phyloP scores from a whole-genome alignment of 2,797 vertebrate species.

The Melanotaenia parkinsoni region DNA sequence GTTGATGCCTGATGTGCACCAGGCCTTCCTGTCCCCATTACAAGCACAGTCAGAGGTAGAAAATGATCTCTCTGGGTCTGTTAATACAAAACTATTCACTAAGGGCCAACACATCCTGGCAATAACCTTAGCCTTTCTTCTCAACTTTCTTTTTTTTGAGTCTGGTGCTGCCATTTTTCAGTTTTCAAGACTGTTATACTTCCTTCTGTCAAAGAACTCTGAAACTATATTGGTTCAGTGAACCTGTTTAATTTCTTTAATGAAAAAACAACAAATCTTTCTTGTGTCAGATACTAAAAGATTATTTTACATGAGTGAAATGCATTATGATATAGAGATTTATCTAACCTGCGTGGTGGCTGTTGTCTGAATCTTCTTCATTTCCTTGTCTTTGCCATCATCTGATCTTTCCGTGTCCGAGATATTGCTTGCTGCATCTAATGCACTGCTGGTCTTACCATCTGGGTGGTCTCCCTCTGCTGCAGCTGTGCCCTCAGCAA shows the following conservation, averaged over 20 bases:
- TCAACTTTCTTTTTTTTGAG: slow-evolving; percentile 10
- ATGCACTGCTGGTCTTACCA: slow-evolving; percentile 56
- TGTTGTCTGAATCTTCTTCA: slow-evolving; percentile 92
- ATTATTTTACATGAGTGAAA: neutral
- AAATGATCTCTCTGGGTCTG: slow-evolving; percentile 47
- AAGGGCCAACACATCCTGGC: slow-evolving; percentile 38
- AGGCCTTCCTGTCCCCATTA: slow-evolving; percentile 64
- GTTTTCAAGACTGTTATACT: slow-evolving; percentile 12
- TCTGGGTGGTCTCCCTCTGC: slow-evolving; percentile 78
- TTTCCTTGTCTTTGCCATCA: slow-evolving; percentile 90
- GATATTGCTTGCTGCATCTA: slow-evolving; percentile 83
- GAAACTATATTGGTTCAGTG: neutral
- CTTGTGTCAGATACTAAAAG: neutral
- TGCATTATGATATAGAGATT: neutral
- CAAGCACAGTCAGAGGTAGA: slow-evolving; percentile 22
- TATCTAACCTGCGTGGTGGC: slow-evolving; percentile 90
- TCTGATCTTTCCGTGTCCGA: slow-evolving; percentile 90
- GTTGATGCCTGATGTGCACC: slow-evolving; percentile 50
- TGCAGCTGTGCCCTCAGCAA: slow-evolving; percentile 76
- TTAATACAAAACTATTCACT: slow-evolving; percentile 47
- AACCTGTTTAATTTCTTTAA: slow-evolving; percentile 7
- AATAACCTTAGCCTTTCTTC: slow-evolving; percentile 19
- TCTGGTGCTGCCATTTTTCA: neutral
- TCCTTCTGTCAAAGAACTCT: slow-evolving; percentile 4
- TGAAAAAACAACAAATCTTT: slow-evolving; percentile 53